Base-by-base conservation (phyloP, 2,888 invertebrate genomes). In the Craniophora ligustri region DNA sequence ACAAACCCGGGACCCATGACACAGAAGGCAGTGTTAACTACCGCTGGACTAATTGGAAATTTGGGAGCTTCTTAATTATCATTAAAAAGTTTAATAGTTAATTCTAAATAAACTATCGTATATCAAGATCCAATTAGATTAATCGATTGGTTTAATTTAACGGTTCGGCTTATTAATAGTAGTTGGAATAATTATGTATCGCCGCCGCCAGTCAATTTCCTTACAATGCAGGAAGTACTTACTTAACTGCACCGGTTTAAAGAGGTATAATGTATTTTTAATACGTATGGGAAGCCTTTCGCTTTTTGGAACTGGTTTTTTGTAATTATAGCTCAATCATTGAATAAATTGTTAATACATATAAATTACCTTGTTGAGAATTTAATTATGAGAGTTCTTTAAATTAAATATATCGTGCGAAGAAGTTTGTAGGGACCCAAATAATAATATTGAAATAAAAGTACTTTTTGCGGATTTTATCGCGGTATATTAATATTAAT, bases 241-340 rank as follows among this genome's bases (percentile, higher is more conserved):
- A 56, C 39, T 59, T 53, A 55, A 59, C 44, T 53, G 42, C 45
- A 59, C 68, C 58, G 53, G 68, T 58, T 38, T 34, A 18, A 40
- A 38, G 15, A 45, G 31, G 15, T 34, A 42, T 59, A 48, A 57
- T 53, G 51, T 38, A 34, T 51, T 62, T 36, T 30, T 26, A 35
- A 40, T n/a, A 42, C 6, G 34, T 50, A 50, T 57, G 59, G 36
- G 59, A 60, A 44, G 32, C 30, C 63, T 69, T 70, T 70, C 67
- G 39, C 53, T 54, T 70, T 55, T 44, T 3, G 1, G 30, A 50
- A 45, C 55, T n/a, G 7, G 61, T 61, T 61, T n/a, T 39, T 5
- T 32, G 14, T 63, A 19, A 56, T 31, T 8, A 34, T 21, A 21
- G 38, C 31, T 53, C 14, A 21, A 62, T 69, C 38, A 38, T 42